Percentiles rank a stretch among this genome's conserved stretches.
Conservation (phyloP, 35 echinoderm and acorn worm species). For the Holothuria glaberrima region DNA sequence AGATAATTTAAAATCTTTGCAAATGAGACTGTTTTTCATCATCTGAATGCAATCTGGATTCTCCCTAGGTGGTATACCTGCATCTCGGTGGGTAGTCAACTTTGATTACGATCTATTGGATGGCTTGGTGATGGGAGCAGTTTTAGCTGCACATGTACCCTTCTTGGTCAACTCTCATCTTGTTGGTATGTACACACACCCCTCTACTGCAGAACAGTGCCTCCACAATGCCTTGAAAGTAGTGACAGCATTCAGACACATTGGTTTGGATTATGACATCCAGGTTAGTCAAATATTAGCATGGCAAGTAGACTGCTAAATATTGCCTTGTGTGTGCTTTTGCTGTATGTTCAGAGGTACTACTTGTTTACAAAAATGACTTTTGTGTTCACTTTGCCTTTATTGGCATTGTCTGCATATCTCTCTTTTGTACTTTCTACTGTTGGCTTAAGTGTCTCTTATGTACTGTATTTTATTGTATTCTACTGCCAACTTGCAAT, state of each 20-base stretch:
- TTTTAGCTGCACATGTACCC: slow-evolving; percentile 86
- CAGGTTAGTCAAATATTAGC: slow-evolving; percentile 17
- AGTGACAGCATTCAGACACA: slow-evolving; percentile 86
- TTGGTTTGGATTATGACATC: slow-evolving; percentile 94
- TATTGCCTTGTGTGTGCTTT: too few relatives aligned
- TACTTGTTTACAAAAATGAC: too few relatives aligned
- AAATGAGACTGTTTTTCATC: too few relatives aligned
- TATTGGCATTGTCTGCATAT: too few relatives aligned
- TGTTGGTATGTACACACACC: slow-evolving; percentile 94
- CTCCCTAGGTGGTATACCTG: slow-evolving; percentile 84
- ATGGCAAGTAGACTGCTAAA: neutral
- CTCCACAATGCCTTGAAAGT: slow-evolving; percentile 95
- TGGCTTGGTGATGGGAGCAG: slow-evolving; percentile 85
- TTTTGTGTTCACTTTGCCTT: too few relatives aligned
- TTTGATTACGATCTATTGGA: slow-evolving; percentile 98
- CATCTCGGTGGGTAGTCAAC: slow-evolving; percentile 97
- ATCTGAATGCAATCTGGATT: neutral
- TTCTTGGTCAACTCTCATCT: slow-evolving; percentile 88
- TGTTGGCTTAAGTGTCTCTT: too few relatives aligned
- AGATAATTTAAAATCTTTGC: too few relatives aligned
- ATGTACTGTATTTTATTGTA: too few relatives aligned
- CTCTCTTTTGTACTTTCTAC: too few relatives aligned
- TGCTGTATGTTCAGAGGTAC: too few relatives aligned
- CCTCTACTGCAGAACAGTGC: slow-evolving; percentile 95
- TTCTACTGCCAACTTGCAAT: too few relatives aligned